Evolutionary conservation across 2,113 vertebrate genomes (phyloP).

Genomic region (Pelobates fuscus): DNA sequence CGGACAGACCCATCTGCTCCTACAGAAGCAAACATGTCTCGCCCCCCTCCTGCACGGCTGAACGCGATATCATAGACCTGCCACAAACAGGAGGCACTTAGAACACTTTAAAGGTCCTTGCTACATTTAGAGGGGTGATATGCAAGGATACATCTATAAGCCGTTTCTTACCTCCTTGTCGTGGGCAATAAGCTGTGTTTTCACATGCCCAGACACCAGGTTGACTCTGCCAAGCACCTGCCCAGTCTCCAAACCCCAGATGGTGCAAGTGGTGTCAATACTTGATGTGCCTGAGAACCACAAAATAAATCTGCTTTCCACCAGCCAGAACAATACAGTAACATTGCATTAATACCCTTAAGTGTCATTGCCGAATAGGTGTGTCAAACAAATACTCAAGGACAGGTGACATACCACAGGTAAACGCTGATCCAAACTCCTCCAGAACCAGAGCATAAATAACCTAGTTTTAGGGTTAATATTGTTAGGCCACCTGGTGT

Average conservation of each 20-base stretch:
- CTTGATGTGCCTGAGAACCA: constrained; percentile 85
- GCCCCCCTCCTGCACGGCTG: constrained; percentile 92
- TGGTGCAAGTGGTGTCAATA: constrained; percentile 98
- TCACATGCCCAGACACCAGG: constrained; percentile 95
- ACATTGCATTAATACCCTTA: not conserved
- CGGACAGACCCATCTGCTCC: constrained; percentile 94
- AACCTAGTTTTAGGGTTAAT: too few relatives aligned
- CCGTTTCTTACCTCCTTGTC: constrained; percentile 94
- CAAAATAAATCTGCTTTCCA: not conserved
- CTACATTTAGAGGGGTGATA: too few relatives aligned
- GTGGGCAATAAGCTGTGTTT: constrained; percentile 96
- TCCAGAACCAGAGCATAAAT: too few relatives aligned
- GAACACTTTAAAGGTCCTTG: too few relatives aligned
- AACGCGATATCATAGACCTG: constrained; percentile 98
- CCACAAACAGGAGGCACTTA: not conserved
- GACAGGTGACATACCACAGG: too few relatives aligned
- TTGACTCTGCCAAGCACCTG: constrained; percentile 95
- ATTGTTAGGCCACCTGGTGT: too few relatives aligned
- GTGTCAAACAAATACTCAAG: too few relatives aligned
- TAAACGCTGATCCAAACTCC: too few relatives aligned
- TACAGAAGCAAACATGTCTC: constrained; percentile 98
- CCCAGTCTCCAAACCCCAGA: constrained; percentile 95
- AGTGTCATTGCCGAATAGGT: too few relatives aligned
- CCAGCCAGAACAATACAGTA: too few relatives aligned
- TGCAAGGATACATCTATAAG: too few relatives aligned